phyloP scores from a whole-genome alignment of 2,888 invertebrate species.

The Oscheius sp. region DNA sequence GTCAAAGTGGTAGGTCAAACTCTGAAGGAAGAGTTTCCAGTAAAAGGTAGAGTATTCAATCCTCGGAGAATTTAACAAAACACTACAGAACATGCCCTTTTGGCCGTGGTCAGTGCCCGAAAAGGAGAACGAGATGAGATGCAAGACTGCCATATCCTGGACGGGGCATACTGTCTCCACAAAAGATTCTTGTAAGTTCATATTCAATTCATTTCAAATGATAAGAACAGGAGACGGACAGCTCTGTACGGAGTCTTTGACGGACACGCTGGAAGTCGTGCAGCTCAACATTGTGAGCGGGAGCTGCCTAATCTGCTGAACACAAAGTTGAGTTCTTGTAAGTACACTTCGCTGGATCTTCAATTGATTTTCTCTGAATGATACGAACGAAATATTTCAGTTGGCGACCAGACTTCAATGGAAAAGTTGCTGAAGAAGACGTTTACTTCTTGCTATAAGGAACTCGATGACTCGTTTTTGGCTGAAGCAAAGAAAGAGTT shows the following conservation, averaged over 20 bases:
- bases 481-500: conserved; percentile 75
- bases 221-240: conserved; percentile 58
- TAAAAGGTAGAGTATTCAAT: not conserved
- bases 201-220: too few relatives aligned
- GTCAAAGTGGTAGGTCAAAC: not conserved
- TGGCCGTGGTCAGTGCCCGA: conserved; percentile 43
- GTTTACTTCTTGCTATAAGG: conserved; percentile 76
- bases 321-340: conserved; percentile 72
- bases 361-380: conserved; percentile 56
- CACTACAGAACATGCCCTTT: conserved; percentile 26
- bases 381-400: conserved; percentile 40
- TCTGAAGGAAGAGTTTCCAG: not conserved
- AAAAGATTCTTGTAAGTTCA: conserved; percentile 39
- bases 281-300: conserved; percentile 75
- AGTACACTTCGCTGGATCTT: conserved; percentile 69
- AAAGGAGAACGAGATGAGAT: conserved; percentile 77
- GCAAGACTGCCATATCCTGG: conserved; percentile 76
- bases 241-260: conserved; percentile 77
- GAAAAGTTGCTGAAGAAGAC: conserved; percentile 75
- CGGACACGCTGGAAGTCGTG: conserved; percentile 76
- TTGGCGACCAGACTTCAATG: conserved; percentile 56
- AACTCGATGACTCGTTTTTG: conserved; percentile 76
- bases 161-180: conserved; percentile 72
- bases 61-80: not conserved
- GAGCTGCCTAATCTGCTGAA: conserved; percentile 72